These are phyloP conservation scores for Contarinia nasturtii DNA, from an alignment of 1,140 invertebrate species.

Conservation along the genomic window DNA sequence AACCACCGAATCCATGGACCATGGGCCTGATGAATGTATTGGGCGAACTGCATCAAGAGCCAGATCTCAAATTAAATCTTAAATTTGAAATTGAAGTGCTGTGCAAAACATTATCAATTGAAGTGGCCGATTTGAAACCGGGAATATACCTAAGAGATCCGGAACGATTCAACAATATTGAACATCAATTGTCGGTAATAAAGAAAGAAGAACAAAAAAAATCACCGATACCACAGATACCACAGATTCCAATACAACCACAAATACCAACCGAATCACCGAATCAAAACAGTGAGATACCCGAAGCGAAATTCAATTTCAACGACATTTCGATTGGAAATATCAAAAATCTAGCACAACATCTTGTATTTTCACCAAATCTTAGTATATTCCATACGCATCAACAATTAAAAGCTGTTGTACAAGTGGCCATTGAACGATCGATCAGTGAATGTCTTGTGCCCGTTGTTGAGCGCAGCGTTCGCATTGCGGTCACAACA, in stretches of 20 bases:
- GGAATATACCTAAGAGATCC: constrained; percentile 62
- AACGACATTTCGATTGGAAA: constrained; percentile 67
- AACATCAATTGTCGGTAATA: constrained; percentile 63
- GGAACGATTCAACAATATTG: constrained; percentile 50
- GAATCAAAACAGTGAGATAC: constrained; percentile 29
- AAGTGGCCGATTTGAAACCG: constrained; percentile 67
- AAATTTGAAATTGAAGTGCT: constrained; percentile 99
- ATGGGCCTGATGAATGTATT: constrained; percentile 94
- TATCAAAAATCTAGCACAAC: constrained; percentile 55
- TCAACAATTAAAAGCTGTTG: constrained; percentile 71
- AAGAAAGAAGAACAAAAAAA: constrained; percentile 33
- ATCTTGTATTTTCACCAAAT: constrained; percentile 62
- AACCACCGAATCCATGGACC: constrained; percentile 96
- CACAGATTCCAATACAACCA: constrained; percentile 25
- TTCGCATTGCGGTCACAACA: constrained; percentile 89
- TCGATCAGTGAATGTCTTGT: constrained; percentile 89
- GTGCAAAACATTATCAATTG: constrained; percentile 85
- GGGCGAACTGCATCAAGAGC: constrained; percentile 90
- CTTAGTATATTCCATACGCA: constrained; percentile 69
- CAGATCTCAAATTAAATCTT: constrained; percentile 82
- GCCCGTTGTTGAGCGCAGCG: constrained; percentile 84
- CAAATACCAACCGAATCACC: constrained; percentile 24
- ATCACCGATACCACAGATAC: constrained; percentile 22
- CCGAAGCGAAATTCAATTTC: constrained; percentile 72
- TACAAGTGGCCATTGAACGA: constrained; percentile 73